Conservation (phyloP, 2,797 vertebrate genomes). For the Lepilemur ruficaudatus region DNA sequence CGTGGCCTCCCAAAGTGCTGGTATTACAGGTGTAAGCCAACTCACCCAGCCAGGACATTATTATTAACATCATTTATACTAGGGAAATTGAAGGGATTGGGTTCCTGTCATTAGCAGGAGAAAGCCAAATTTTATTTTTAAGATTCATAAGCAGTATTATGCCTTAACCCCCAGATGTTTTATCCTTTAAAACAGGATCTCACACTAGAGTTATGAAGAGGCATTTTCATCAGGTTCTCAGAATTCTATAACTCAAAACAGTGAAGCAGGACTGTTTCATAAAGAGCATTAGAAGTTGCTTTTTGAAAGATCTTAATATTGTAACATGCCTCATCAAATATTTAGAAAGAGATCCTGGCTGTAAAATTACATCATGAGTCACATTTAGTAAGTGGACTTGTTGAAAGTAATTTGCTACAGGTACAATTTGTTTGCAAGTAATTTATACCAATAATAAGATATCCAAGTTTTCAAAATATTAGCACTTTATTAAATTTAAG, state of each 20-base stretch:
- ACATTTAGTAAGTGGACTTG: background rate
- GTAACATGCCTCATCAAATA: background rate
- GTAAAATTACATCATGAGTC: background rate
- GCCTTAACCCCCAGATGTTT: background rate
- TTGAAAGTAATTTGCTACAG: slow-evolving; percentile 11
- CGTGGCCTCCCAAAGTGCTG: too few relatives aligned
- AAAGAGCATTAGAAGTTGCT: background rate
- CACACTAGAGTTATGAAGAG: background rate
- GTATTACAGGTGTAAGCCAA: too few relatives aligned
- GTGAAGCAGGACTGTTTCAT: background rate
- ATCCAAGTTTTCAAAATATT: slow-evolving; percentile 13
- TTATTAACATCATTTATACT: background rate
- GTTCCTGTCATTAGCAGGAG: background rate
- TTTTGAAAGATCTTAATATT: background rate
- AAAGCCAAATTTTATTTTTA: slow-evolving; percentile 22
- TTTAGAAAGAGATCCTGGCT: background rate
- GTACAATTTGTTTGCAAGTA: too few relatives aligned
- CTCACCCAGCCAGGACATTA: too few relatives aligned
- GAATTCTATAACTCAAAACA: background rate
- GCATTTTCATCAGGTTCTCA: background rate
- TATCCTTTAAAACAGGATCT: slow-evolving; percentile 26
- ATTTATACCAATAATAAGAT: background rate
- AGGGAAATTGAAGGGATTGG: background rate
- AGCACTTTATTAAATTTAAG: background rate
- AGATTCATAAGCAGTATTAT: background rate